phyloP scores from a whole-genome alignment of 2,797 vertebrate genomes.

The Tachyglossus aculeatus region DNA sequence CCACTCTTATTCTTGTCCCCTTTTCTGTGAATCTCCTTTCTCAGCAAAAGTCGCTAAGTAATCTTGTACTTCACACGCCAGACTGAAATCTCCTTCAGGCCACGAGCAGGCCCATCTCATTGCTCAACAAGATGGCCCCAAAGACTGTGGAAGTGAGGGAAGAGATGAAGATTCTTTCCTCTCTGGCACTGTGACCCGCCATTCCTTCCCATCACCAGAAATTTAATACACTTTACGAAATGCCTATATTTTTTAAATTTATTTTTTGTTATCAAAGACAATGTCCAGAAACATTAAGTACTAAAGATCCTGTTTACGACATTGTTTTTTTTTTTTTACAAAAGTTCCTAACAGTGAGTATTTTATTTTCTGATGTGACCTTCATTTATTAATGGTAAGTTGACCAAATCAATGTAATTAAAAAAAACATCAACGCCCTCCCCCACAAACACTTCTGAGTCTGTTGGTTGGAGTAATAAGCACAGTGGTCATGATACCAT shows the following conservation, averaged over 20 bases:
- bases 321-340: slow-evolving; percentile 74
- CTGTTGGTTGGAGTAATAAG: slow-evolving; percentile 64
- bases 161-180: slow-evolving; percentile 10
- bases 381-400: slow-evolving; percentile 76
- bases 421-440: slow-evolving; percentile 72
- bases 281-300: slow-evolving; percentile 86
- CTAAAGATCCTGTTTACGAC: slow-evolving; percentile 77
- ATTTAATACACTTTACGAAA: slow-evolving; percentile 55
- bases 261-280: slow-evolving; percentile 91
- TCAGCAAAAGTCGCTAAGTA: slow-evolving; percentile 12
- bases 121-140: slow-evolving; percentile 9
- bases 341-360: slow-evolving; percentile 75
- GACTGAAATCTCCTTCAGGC: neutral
- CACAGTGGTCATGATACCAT: slow-evolving; percentile 66
- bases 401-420: slow-evolving; percentile 67
- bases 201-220: slow-evolving; percentile 3
- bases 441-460: too few relatives aligned
- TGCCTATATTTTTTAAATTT: slow-evolving; percentile 78
- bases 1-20: too few relatives aligned
- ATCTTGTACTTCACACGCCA: neutral
- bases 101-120: too few relatives aligned
- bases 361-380: slow-evolving; percentile 70
- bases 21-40: slow-evolving; percentile 2
- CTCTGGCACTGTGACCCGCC: neutral
- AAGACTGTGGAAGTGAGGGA: neutral